phyloP scores from a whole-genome alignment of 2,888 invertebrate species.

The Eucera pruinosa region DNA sequence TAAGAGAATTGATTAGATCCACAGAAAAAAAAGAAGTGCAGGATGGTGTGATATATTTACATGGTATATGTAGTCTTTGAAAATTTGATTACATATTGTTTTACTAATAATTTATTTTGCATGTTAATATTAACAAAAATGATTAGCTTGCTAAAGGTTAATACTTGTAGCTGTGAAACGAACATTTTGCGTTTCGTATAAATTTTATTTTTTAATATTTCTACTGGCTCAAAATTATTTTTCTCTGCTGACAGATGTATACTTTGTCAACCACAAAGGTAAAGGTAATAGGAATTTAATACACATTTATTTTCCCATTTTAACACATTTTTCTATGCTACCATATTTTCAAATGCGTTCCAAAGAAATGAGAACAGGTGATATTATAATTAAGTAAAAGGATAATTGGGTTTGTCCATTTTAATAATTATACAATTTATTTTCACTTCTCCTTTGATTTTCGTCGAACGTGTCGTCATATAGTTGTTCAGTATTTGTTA shows the following conservation, averaged over 20 bases:
- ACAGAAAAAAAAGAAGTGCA: conserved; percentile 15
- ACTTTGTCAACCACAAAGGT: conserved; percentile 48
- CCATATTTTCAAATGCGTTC: conserved; percentile 30
- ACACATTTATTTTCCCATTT: conserved; percentile 42
- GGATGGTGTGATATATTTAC: conserved; percentile 40
- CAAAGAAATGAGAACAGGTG: conserved; percentile 26
- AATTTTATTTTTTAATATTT: conserved; percentile 54
- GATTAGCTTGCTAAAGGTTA: conserved; percentile 36
- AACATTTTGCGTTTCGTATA: conserved; percentile 22
- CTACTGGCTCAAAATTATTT: conserved; percentile 54
- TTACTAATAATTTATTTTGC: conserved; percentile 43
- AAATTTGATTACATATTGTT: conserved; percentile 33
- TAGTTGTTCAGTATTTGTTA: conserved; percentile 30
- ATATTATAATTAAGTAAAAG: conserved; percentile 34
- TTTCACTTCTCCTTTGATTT: neutral
- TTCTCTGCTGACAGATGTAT: conserved; percentile 59
- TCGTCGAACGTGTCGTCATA: neutral
- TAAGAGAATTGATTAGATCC: conserved; percentile 24
- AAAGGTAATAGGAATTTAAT: conserved; percentile 60
- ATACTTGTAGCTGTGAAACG: conserved; percentile 3
- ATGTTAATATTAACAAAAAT: conserved; percentile 43
- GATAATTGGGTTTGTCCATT: conserved; percentile 46
- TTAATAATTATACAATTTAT: conserved; percentile 21
- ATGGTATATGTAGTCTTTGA: neutral
- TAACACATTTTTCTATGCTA: conserved; percentile 25